These are phyloP conservation scores for Mesocricetus auratus DNA, from an alignment of 2,113 vertebrate genomes.

Conservation along the genomic window DNA sequence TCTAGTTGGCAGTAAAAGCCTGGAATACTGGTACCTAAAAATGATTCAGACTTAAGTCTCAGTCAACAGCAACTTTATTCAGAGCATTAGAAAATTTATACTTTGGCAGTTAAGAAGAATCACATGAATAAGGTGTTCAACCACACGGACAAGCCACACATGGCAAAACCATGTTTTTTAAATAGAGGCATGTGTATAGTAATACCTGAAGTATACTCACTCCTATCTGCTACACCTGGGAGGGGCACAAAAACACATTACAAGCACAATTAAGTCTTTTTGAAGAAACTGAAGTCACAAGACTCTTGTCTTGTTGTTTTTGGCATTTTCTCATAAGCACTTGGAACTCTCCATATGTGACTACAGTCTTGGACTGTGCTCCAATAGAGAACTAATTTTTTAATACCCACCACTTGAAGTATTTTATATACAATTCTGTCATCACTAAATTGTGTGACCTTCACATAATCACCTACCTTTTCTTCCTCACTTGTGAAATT, in stretches of 20 bases:
- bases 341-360: not conserved
- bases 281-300: not conserved
- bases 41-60: not conserved
- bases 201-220: not conserved
- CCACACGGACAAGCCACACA: not conserved
- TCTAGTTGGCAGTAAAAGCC: not conserved
- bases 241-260: not conserved
- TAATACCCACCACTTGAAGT: not conserved
- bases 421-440: not conserved
- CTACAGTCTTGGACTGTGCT: not conserved
- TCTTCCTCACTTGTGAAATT: slow-evolving; percentile 25
- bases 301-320: not conserved
- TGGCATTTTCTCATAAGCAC: not conserved
- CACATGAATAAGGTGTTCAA: not conserved
- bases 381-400: not conserved
- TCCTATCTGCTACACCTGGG: not conserved
- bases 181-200: not conserved
- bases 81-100: not conserved
- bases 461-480: not conserved
- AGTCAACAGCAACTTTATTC: not conserved
- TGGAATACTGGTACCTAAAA: not conserved
- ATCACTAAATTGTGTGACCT: slow-evolving; percentile 5
- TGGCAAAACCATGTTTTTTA: not conserved
- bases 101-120: not conserved
- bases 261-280: not conserved